These are phyloP conservation scores for Hestina assimilis DNA, from an alignment of 1,140 invertebrate genomes.

Conservation along the genomic window DNA sequence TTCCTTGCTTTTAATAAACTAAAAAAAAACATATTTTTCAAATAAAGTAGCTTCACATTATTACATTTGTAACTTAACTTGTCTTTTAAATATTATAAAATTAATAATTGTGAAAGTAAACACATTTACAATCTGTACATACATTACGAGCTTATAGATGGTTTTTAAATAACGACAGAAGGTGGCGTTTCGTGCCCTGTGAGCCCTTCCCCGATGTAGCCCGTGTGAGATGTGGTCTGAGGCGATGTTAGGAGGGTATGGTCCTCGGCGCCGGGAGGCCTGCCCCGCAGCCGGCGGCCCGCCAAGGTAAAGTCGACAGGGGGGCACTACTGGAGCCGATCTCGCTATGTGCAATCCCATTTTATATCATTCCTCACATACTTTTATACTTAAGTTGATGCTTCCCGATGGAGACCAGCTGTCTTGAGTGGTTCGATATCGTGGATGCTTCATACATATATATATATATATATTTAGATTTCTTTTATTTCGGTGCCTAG, in stretches of 20 bases:
- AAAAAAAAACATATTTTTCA: neutral
- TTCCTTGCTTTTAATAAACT: conserved; percentile 1
- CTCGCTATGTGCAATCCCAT: conserved; percentile 69
- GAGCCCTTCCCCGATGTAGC: conserved; percentile 69
- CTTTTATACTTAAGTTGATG: conserved; percentile 39
- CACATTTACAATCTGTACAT: conserved; percentile 30
- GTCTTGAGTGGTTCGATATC: conserved; percentile 28
- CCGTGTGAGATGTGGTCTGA: conserved; percentile 72
- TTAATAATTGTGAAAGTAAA: conserved; percentile 37
- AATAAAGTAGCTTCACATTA: conserved; percentile 11
- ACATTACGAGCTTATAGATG: conserved; percentile 67
- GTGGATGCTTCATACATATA: conserved; percentile 36
- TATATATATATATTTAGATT: too few relatives aligned
- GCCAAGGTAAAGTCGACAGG: conserved; percentile 59
- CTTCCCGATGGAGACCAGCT: conserved; percentile 30
- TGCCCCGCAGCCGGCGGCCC: conserved; percentile 30
- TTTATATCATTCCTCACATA: conserved; percentile 60
- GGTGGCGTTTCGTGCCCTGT: conserved; percentile 72
- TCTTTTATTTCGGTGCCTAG: conserved; percentile 38
- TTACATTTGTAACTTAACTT: neutral
- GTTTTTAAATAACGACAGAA: conserved; percentile 77
- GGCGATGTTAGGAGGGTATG: conserved; percentile 67
- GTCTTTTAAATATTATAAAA: conserved; percentile 1
- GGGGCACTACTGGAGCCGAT: conserved; percentile 65
- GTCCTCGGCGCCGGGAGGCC: conserved; percentile 28